phyloP scores from a whole-genome alignment of 2,888 invertebrate species.

The Acanthococcus lagerstroemiae region DNA sequence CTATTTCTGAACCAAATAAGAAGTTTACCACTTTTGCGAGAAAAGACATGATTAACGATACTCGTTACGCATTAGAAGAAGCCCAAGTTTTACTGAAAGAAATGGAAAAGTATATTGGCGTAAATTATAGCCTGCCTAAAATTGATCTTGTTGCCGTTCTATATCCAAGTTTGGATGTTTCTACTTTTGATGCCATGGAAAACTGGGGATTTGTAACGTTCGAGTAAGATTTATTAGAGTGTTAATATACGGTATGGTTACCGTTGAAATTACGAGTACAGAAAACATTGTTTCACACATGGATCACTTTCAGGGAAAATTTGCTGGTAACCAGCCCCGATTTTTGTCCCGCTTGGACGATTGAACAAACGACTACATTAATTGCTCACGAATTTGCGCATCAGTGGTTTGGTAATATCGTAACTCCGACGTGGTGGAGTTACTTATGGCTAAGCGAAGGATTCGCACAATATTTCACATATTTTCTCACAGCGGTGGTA shows the following conservation, averaged over 20 bases:
- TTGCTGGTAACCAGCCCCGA: background rate
- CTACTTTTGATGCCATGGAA: slow-evolving; percentile 66
- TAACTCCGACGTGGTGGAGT: slow-evolving; percentile 48
- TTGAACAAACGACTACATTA: background rate
- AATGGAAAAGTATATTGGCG: slow-evolving; percentile 52
- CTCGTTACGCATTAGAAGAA: slow-evolving; percentile 48
- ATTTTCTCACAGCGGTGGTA: background rate
- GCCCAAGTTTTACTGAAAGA: slow-evolving; percentile 49
- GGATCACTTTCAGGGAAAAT: slow-evolving; percentile 19
- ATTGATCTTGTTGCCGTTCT: slow-evolving; percentile 67
- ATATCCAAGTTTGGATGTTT: slow-evolving; percentile 56
- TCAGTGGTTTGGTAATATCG: slow-evolving; percentile 96
- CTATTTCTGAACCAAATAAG: slow-evolving; percentile 40
- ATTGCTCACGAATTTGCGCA: slow-evolving; percentile 88
- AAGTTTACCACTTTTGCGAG: slow-evolving; percentile 32
- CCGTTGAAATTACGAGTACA: background rate
- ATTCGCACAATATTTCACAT: slow-evolving; percentile 32
- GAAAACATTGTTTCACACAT: background rate
- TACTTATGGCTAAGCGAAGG: slow-evolving; percentile 34
- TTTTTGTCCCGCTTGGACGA: background rate
- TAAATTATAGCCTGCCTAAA: slow-evolving; percentile 50
- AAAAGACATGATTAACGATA: slow-evolving; percentile 38
- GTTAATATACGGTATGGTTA: too few relatives aligned
- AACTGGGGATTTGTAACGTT: slow-evolving; percentile 62
- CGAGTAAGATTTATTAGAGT: too few relatives aligned